phyloP scores from a whole-genome alignment of 2,113 vertebrate species.

The Budorcas taxicolor region DNA sequence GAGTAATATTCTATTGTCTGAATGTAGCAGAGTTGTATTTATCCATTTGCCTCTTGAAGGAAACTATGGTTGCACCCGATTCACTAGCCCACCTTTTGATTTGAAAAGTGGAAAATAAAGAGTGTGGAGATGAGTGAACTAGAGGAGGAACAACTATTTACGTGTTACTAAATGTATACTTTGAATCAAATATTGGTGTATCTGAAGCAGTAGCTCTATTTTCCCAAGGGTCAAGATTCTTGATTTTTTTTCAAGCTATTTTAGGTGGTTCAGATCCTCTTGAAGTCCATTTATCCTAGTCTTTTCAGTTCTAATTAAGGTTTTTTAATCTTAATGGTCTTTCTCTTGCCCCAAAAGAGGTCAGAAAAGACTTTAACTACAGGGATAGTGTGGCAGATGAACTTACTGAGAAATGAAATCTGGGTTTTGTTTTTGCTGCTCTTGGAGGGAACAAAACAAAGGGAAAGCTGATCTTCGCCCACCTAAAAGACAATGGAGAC shows the following conservation, averaged over 20 bases:
- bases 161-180: background rate
- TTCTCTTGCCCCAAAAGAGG: background rate
- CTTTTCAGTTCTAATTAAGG: background rate
- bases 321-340: background rate
- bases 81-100: background rate
- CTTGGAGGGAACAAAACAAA: background rate
- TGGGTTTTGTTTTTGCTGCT: background rate
- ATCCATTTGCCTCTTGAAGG: background rate
- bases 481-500: background rate
- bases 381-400: background rate
- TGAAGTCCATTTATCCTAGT: background rate
- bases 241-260: background rate
- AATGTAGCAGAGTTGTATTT: background rate
- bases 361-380: slow-evolving; percentile 15
- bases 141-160: background rate
- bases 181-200: slow-evolving; percentile 7
- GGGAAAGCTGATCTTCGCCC: background rate
- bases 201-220: background rate
- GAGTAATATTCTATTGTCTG: background rate
- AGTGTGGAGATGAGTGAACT: background rate
- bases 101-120: background rate
- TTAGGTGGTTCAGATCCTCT: background rate
- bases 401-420: background rate
- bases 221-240: background rate
- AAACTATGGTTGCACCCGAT: background rate